phyloP scores from a whole-genome alignment of 2,888 invertebrate genomes.

The Drosophila aldrichi region DNA sequence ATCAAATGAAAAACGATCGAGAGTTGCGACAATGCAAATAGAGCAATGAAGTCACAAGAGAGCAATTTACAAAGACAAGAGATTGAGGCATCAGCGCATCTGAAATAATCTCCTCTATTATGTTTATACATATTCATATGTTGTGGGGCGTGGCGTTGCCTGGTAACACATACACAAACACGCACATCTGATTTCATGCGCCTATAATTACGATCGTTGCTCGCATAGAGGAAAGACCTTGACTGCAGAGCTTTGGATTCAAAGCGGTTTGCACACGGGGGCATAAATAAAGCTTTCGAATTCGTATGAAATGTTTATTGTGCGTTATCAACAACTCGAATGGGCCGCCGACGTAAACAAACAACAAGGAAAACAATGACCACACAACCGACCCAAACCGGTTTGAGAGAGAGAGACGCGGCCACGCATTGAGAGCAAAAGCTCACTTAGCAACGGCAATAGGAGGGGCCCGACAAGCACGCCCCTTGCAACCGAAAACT shows the following conservation, averaged over 20 bases:
- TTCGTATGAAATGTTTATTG: conserved; percentile 27
- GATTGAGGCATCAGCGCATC: neutral
- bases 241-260: conserved; percentile 57
- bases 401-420: conserved; percentile 31
- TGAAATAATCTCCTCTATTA: neutral
- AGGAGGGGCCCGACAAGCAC: conserved; percentile 58
- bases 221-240: conserved; percentile 49
- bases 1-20: conserved; percentile 32
- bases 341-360: conserved; percentile 65
- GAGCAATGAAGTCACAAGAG: conserved; percentile 21
- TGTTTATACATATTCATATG: conserved; percentile 5
- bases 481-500: conserved; percentile 39
- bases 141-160: conserved; percentile 25
- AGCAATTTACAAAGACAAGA: conserved; percentile 2
- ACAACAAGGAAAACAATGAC: conserved; percentile 62
- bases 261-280: conserved; percentile 33
- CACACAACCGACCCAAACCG: conserved; percentile 59
- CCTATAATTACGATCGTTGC: conserved; percentile 46
- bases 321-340: conserved; percentile 53
- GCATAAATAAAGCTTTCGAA: conserved; percentile 52
- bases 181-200: conserved; percentile 7
- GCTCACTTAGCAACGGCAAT: conserved; percentile 29
- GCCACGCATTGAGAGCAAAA: conserved; percentile 20
- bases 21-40: conserved; percentile 22
- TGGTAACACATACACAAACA: conserved; percentile 40